phyloP scores from a whole-genome alignment of 2,797 vertebrate genomes.

The Menidia menidia region DNA sequence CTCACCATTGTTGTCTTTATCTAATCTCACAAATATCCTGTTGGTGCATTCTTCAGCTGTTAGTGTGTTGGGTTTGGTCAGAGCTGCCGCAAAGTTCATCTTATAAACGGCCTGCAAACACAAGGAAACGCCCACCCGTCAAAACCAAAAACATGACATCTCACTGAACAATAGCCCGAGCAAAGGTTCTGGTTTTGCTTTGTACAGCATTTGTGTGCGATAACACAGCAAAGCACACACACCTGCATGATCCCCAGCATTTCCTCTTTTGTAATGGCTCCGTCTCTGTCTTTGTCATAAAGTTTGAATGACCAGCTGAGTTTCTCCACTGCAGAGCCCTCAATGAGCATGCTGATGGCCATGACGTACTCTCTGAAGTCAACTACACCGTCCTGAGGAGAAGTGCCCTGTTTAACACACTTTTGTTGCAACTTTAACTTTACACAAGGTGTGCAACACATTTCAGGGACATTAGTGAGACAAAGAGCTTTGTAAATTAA shows the following conservation, averaged over 20 bases:
- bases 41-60: constrained; percentile 83
- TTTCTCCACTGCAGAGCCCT: constrained; percentile 77
- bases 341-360: constrained; percentile 76
- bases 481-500: no score
- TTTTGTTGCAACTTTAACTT: neutral
- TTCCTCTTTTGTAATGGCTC: constrained; percentile 72
- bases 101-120: constrained; percentile 77
- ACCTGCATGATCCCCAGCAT: constrained; percentile 84
- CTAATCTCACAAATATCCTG: constrained; percentile 81
- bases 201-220: neutral
- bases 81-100: constrained; percentile 76
- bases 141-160: neutral
- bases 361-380: constrained; percentile 82
- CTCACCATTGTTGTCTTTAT: constrained; percentile 85
- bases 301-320: constrained; percentile 83
- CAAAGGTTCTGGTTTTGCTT: neutral
- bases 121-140: constrained; percentile 16
- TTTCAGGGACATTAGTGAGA: no score
- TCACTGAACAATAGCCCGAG: neutral
- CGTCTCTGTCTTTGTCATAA: constrained; percentile 78
- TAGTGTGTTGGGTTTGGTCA: constrained; percentile 72
- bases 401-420: constrained; percentile 2
- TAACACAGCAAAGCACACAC: constrained; percentile 5
- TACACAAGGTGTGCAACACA: no score
- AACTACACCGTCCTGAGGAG: constrained; percentile 70